These are phyloP conservation scores for Dermochelys coriacea DNA, from an alignment of 2,797 vertebrate species.

Conservation along the genomic window DNA sequence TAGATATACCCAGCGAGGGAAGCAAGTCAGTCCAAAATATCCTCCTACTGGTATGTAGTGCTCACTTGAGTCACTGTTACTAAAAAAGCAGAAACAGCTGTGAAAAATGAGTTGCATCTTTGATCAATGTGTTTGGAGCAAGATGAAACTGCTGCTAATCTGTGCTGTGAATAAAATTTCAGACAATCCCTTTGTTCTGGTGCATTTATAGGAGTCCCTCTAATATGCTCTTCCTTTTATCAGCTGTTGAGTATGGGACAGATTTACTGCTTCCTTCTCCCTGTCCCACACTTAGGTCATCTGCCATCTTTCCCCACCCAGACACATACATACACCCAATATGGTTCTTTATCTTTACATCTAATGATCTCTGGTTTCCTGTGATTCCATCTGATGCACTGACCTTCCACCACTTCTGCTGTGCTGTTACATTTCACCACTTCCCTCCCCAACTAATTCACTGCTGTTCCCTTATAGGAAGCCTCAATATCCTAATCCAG, in stretches of 20 bases:
- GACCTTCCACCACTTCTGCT: background rate
- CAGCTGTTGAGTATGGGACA: background rate
- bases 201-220: slow-evolving; percentile 11
- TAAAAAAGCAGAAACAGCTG: slow-evolving; percentile 45
- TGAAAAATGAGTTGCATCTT: slow-evolving; percentile 42
- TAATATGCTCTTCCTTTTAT: background rate
- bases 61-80: background rate
- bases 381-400: background rate
- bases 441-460: background rate
- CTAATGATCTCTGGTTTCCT: background rate
- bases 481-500: background rate
- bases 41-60: background rate
- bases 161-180: slow-evolving; percentile 17
- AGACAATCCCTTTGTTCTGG: slow-evolving; percentile 8
- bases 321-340: background rate
- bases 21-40: slow-evolving; percentile 6
- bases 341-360: background rate
- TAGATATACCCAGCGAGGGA: background rate
- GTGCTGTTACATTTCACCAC: background rate
- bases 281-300: background rate
- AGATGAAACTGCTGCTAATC: slow-evolving; percentile 35
- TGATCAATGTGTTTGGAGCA: slow-evolving; percentile 37
- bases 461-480: background rate
- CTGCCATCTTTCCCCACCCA: background rate
- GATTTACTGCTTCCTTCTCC: slow-evolving; percentile 39